phyloP scores from a whole-genome alignment of 2,113 vertebrate species.

The Paraplagusia blochii region DNA sequence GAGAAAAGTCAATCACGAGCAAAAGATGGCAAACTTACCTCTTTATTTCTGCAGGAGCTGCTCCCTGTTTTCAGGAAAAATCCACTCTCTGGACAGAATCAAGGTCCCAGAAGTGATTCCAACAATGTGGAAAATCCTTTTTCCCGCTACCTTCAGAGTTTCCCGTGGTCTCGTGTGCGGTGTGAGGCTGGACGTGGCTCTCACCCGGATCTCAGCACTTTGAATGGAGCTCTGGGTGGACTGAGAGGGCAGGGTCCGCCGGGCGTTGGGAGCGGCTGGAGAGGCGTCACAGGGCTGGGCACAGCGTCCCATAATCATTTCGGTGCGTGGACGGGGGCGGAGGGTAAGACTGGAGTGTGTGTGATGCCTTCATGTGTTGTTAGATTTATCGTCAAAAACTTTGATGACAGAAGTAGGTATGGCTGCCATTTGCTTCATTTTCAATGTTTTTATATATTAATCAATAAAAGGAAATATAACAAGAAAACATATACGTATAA shows the following conservation, averaged over 20 bases:
- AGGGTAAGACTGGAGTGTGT: slow-evolving; percentile 8
- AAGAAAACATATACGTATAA: too few relatives aligned
- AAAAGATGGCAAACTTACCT: slow-evolving; percentile 44
- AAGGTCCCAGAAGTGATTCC: slow-evolving; percentile 44
- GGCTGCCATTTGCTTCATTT: too few relatives aligned
- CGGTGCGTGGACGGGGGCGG: slow-evolving; percentile 14
- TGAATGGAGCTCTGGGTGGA: slow-evolving; percentile 57
- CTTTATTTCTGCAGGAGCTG: slow-evolving; percentile 35
- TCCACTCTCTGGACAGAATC: slow-evolving; percentile 51
- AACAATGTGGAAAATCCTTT: slow-evolving; percentile 38
- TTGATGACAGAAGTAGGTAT: too few relatives aligned
- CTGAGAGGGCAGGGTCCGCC: slow-evolving; percentile 39
- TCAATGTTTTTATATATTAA: too few relatives aligned
- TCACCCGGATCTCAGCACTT: slow-evolving; percentile 48
- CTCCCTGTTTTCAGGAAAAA: slow-evolving; percentile 37
- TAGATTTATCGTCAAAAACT: slow-evolving; percentile 1
- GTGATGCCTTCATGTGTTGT: slow-evolving; percentile 37
- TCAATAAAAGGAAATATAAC: not conserved
- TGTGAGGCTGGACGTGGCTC: slow-evolving; percentile 46
- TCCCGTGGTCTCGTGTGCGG: slow-evolving; percentile 29
- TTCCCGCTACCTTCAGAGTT: slow-evolving; percentile 19
- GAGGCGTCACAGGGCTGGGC: slow-evolving; percentile 55
- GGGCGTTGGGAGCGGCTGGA: slow-evolving; percentile 67
- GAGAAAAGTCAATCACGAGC: not conserved
- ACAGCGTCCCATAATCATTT: slow-evolving; percentile 67